Evolutionary conservation across 2,113 vertebrate genomes (phyloP), one percentile per base, ranked within the genome.

Genomic region (Podarcis cretensis): DNA sequence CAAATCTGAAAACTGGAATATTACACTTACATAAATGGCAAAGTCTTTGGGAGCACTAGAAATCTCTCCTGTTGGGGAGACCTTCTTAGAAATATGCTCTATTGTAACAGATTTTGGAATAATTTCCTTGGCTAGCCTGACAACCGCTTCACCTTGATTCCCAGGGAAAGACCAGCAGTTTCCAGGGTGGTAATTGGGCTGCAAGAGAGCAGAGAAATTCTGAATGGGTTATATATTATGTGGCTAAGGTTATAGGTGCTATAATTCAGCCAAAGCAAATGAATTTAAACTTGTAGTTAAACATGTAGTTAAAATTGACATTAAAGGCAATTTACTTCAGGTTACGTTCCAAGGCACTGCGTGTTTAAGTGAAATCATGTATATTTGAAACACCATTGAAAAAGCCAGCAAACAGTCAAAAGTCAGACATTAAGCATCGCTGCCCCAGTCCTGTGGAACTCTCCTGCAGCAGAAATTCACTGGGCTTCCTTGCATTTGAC

Each of bases 141-240:
- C 90, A 0, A 95, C 57, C 65, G 81, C 63, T 1, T 96, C 94
- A 23, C 94, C 96, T 85, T 89, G 88, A 81, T 86, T 89, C 23
- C 95, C 95, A 1, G 94, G 89, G 9, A 96, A 96, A 78, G 96
- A 89, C 96, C 96, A 96, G 87, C 96, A 96, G 18, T 95, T 93
- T 32, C 96, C 96, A 48, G 95, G 96, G 21, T 95, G 87, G 8
- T 95, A 92, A 65, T 92, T 94, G 0, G 96, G 96, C 96, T 96
- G 81, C 18, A 93, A 89, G 71, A 74, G 86, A 89, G n/a, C 9
- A 85, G 2, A 89, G 54, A 78, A 54, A 18, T 30, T n/a, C 5
- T 32, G 63, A 32, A 48, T 48, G 21, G 27, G 27, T 77, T 77
- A 65, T 6, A 10, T 16, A 85, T 40, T 23, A 3, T 21, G 21